These are phyloP conservation scores for Cephalotes varians DNA, from an alignment of 2,888 invertebrate genomes.

Conservation along the genomic window DNA sequence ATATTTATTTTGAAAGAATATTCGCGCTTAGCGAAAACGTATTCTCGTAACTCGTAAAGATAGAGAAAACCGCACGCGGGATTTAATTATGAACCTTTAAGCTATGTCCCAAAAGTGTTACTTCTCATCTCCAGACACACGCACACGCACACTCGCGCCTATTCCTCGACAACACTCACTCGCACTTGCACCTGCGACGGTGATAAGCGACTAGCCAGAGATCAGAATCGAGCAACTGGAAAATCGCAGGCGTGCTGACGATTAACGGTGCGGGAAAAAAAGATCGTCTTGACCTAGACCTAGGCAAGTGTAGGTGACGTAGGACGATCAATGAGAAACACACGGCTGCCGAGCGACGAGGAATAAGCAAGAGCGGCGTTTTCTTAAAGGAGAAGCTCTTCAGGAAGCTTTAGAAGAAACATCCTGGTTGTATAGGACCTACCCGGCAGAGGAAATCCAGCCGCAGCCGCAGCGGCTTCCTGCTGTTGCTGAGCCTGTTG, in stretches of 20 bases:
- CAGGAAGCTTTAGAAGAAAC: slow-evolving; percentile 67
- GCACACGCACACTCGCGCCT: slow-evolving; percentile 65
- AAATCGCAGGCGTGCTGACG: slow-evolving; percentile 52
- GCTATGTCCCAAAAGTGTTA: neutral
- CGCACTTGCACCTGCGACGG: slow-evolving; percentile 68
- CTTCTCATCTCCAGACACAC: slow-evolving; percentile 48
- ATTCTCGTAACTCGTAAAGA: slow-evolving; percentile 18
- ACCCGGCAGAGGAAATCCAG: slow-evolving; percentile 86
- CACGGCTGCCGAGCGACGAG: slow-evolving; percentile 48
- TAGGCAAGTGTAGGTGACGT: slow-evolving; percentile 26
- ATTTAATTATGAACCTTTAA: neutral
- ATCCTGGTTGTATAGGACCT: slow-evolving; percentile 80
- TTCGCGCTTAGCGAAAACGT: neutral
- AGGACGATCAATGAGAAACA: slow-evolving; percentile 44
- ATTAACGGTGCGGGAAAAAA: slow-evolving; percentile 37
- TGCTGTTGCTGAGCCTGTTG: slow-evolving; percentile 89
- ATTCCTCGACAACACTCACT: slow-evolving; percentile 62
- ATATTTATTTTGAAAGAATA: neutral
- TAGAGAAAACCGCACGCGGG: slow-evolving; percentile 17
- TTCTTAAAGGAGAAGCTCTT: slow-evolving; percentile 53
- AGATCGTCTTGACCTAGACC: slow-evolving; percentile 34
- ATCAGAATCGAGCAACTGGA: slow-evolving; percentile 53
- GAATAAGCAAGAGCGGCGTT: slow-evolving; percentile 49
- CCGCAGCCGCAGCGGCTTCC: slow-evolving; percentile 87
- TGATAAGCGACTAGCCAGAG: slow-evolving; percentile 51